Evolutionary conservation across 2,113 vertebrate genomes (phyloP), one percentile per base, ranked within the genome.

Genomic region (Hystrix cristata): DNA sequence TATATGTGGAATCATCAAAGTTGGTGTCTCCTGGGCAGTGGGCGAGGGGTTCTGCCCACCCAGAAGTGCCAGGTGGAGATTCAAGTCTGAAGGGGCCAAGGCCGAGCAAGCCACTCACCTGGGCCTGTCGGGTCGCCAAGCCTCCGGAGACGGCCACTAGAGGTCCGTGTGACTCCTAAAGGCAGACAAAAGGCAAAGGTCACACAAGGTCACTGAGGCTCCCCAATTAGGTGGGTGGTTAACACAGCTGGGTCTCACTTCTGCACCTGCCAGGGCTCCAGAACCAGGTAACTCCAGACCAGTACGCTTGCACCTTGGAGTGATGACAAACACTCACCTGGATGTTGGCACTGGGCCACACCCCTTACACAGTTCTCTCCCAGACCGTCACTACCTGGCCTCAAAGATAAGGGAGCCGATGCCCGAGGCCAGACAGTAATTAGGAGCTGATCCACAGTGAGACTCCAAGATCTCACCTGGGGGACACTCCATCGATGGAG

Each of bases 161-260:
- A 98, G 81, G 98, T 98, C 98, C 98, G 96, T 5, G 95, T 92
- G 96, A 98, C 98, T 82, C 98, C 99, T 99, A 87, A 9, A 62
- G 79, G 72, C 87, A 98, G 69, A 96, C 85, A 97, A 90, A 81
- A 29, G 55, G 69, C 64, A 94, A 86, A 96, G 85, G 82, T 98
- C 88, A 97, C 74, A 23, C 0, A 2, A 71, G 78, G 87, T 60
- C 25, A 9, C 29, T 7, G 18, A 76, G 53, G 15, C 23, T 51
- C 51, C 51, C 7, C 60, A 48, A 65, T 38, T 13, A 0, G 27
- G 65, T 13, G 16, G 74, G 60, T 3, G 31, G 38, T 13, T 16
- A 59, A 9, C 57, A 43, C 3, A 0, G 57, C n/a, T 0, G 2
- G 7, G 23, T 27, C 53, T 81, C 16, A 14, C 55, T 76, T 43